A percentile compares a stretch with the other conserved stretches of the same genome.
Conservation (phyloP, 2,888 invertebrate genomes). For the Mimas tiliae region DNA sequence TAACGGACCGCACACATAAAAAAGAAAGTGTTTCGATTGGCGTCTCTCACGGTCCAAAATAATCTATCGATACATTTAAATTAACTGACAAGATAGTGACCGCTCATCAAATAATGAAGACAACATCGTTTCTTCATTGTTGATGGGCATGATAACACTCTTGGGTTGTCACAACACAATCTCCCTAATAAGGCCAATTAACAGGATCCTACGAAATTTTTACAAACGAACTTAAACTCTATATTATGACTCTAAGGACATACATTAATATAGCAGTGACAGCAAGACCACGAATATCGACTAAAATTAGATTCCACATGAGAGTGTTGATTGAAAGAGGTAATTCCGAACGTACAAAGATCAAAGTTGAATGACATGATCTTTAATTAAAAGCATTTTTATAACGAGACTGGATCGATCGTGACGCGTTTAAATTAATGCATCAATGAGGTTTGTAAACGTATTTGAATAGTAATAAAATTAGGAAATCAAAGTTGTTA, state of each 20-base stretch:
- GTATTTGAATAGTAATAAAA: conserved; percentile 44
- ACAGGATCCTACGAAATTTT: conserved; percentile 64
- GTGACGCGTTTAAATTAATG: conserved; percentile 67
- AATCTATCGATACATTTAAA: conserved; percentile 85
- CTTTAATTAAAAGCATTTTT: conserved; percentile 59
- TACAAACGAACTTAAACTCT: conserved; percentile 65
- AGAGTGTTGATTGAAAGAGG: conserved; percentile 72
- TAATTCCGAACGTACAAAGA: conserved; percentile 72
- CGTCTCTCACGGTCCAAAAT: conserved; percentile 80
- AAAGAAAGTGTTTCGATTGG: conserved; percentile 73
- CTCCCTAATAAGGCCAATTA: conserved; percentile 84
- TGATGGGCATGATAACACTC: conserved; percentile 84
- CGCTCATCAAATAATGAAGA: conserved; percentile 85
- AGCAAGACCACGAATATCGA: conserved; percentile 58
- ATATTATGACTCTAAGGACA: conserved; percentile 49
- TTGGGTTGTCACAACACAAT: conserved; percentile 83
- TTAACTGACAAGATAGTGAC: conserved; percentile 84
- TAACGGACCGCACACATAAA: conserved; percentile 73
- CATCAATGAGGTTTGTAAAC: conserved; percentile 53
- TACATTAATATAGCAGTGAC: conserved; percentile 37
- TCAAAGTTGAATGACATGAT: conserved; percentile 80
- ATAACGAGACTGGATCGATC: conserved; percentile 63
- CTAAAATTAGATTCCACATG: conserved; percentile 58
- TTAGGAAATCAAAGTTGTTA: conserved; percentile 29
- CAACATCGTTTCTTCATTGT: conserved; percentile 85